phyloP scores from a whole-genome alignment of 2,113 vertebrate species.

The Danio rerio region DNA sequence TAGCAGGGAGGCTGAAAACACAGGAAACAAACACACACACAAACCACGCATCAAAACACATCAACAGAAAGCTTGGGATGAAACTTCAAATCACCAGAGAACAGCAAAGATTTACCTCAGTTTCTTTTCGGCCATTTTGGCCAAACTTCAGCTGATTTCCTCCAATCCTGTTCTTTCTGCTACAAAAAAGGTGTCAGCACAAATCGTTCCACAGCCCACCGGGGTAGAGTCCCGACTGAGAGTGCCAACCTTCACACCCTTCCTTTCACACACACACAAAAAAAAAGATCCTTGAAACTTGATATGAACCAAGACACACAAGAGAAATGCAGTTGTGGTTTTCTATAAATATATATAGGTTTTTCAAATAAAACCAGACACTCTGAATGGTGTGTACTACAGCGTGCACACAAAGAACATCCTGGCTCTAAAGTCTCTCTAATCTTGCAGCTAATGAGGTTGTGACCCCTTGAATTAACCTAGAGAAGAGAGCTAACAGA shows the following conservation, averaged over 20 bases:
- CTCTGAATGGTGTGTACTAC: conserved; percentile 50
- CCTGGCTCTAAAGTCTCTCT: conserved; percentile 63
- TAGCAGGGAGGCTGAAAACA: conserved; percentile 80
- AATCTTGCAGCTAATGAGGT: conserved; percentile 68
- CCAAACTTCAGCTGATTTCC: conserved; percentile 30
- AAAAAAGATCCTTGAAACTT: background rate
- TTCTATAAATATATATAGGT: background rate
- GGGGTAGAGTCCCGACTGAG: background rate
- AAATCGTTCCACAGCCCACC: background rate
- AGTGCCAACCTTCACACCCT: conserved; percentile 3
- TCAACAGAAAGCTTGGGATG: background rate
- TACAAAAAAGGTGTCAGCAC: background rate
- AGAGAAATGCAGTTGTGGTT: background rate
- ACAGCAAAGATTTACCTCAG: conserved; percentile 64
- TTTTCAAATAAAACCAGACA: background rate
- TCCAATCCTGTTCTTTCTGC: conserved; percentile 1
- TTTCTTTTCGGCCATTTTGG: conserved; percentile 75
- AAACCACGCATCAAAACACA: conserved; percentile 20
- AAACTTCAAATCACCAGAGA: background rate
- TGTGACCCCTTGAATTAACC: conserved; percentile 66
- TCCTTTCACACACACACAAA: background rate
- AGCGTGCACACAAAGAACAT: conserved; percentile 61
- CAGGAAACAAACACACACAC: conserved; percentile 38
- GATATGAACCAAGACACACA: background rate
- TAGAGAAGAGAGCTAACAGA: conserved; percentile 61